A percentile compares a stretch with the other conserved stretches of the same genome.
Conservation (phyloP, 2,113 vertebrate genomes). For the Axis porcinus region DNA sequence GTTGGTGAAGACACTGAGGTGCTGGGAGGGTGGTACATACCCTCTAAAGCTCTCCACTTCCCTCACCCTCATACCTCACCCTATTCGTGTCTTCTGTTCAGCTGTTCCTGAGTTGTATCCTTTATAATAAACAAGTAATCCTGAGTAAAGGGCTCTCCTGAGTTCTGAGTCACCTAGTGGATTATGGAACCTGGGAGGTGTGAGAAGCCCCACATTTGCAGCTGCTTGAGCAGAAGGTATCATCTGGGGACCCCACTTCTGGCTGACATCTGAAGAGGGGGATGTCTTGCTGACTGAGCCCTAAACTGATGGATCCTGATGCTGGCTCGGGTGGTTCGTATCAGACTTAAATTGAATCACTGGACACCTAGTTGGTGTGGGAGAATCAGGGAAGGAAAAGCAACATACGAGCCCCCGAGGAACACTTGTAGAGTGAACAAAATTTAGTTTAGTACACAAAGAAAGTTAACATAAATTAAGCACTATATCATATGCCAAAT, state of each 20-base stretch:
- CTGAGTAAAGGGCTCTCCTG: neutral
- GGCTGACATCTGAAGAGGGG: neutral
- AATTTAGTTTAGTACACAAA: neutral
- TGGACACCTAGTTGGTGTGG: neutral
- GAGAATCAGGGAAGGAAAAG: neutral
- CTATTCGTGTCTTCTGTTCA: fast-evolving
- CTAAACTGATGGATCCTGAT: too few species aligned
- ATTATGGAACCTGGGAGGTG: neutral
- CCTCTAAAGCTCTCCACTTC: neutral
- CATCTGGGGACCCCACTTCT: neutral
- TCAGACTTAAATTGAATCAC: neutral
- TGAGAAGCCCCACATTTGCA: neutral
- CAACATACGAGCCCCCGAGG: fast-evolving
- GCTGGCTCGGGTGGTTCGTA: fast-evolving
- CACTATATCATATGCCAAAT: neutral
- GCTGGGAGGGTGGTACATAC: fast-evolving
- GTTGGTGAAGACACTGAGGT: neutral
- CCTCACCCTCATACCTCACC: neutral
- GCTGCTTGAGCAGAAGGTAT: neutral
- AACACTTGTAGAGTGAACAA: neutral
- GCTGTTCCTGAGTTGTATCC: neutral
- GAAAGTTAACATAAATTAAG: neutral
- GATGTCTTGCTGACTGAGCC: neutral
- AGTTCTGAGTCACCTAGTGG: neutral
- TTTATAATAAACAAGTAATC: neutral